A percentile compares a stretch with the other conserved stretches of the same genome.
These are phyloP conservation scores for Speoplatyrhinus poulsoni DNA, from an alignment of 2,113 vertebrate genomes.

Conservation along the genomic window DNA sequence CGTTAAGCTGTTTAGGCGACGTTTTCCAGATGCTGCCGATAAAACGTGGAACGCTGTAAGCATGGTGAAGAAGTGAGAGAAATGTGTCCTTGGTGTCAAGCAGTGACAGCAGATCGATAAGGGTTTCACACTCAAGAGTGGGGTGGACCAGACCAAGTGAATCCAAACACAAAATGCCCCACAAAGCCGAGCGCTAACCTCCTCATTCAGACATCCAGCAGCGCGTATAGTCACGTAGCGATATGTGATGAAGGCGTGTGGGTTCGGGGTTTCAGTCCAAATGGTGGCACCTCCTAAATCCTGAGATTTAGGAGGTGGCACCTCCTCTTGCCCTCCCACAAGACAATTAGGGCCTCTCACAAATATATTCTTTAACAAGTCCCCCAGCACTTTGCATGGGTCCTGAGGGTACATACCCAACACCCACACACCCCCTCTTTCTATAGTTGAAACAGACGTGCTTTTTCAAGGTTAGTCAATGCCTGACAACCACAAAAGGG, in stretches of 20 bases:
- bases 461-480: constrained; percentile 44
- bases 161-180: constrained; percentile 76
- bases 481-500: constrained; percentile 71
- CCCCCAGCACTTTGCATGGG: constrained; percentile 71
- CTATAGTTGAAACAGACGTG: constrained; percentile 34
- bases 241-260: constrained; percentile 13
- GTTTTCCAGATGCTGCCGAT: constrained; percentile 38
- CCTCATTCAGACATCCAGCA: not conserved
- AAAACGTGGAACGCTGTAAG: constrained; percentile 30
- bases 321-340: constrained; percentile 71
- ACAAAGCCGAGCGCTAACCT: constrained; percentile 68
- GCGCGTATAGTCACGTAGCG: constrained; percentile 1
- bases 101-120: constrained; percentile 31
- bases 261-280: constrained; percentile 5
- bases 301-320: constrained; percentile 67
- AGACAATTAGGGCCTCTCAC: constrained; percentile 77
- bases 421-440: constrained; percentile 39
- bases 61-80: constrained; percentile 15
- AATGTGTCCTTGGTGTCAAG: constrained; percentile 2
- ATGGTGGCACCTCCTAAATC: constrained; percentile 65
- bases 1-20: constrained; percentile 6
- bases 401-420: constrained; percentile 59
- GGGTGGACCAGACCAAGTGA: constrained; percentile 7
- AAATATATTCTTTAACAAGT: constrained; percentile 75
- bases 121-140: constrained; percentile 27